Evolutionary conservation across 2,797 vertebrate species (phyloP).

Genomic region (Otus scops): DNA sequence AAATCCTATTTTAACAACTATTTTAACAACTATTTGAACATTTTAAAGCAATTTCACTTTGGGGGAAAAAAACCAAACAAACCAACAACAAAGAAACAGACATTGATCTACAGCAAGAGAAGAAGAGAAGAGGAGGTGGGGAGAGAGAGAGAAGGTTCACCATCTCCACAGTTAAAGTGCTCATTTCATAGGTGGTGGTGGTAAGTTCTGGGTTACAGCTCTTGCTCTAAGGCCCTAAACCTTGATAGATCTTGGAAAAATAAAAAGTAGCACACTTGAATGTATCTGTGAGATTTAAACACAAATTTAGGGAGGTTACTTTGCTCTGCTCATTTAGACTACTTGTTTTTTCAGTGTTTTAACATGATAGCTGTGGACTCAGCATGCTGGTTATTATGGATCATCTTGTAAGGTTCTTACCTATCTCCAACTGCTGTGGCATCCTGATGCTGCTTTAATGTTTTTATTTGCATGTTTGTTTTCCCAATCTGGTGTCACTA

Average conservation of each 20-base stretch:
- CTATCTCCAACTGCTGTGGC: background rate
- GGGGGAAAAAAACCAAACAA: background rate
- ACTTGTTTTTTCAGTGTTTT: background rate
- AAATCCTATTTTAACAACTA: background rate
- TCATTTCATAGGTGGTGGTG: background rate
- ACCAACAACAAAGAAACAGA: background rate
- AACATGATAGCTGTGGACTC: background rate
- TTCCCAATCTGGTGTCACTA: background rate
- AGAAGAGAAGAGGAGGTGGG: fast-evolving
- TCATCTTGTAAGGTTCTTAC: background rate
- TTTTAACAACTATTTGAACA: background rate
- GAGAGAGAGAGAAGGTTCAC: background rate
- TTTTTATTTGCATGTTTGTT: background rate
- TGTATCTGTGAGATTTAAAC: background rate
- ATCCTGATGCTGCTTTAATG: background rate
- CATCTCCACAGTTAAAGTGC: fast-evolving
- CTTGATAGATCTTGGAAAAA: fast-evolving
- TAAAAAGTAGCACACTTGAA: background rate
- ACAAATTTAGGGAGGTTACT: background rate
- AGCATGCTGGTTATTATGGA: background rate
- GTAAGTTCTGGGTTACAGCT: background rate
- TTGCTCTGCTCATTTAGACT: background rate
- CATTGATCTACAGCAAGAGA: background rate
- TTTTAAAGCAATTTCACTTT: background rate
- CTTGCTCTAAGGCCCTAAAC: background rate